Evolutionary conservation across 2,113 vertebrate species (phyloP).

Genomic region (Ardeotis arabs): DNA sequence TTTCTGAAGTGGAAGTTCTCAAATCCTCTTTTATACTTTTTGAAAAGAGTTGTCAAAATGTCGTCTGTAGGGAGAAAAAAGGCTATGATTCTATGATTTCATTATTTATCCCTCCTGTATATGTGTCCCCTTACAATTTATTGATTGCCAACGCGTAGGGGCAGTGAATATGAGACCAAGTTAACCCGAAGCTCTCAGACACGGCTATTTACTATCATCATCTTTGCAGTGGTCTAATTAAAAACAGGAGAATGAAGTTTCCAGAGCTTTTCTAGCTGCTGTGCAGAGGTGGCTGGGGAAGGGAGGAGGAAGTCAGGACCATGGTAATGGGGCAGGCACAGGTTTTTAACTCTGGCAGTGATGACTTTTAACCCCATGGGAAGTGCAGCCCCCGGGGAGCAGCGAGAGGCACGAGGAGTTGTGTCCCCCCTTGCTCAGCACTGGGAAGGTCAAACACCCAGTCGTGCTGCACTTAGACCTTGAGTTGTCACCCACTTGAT

Average conservation of each 20-base stretch:
- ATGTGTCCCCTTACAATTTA: background rate
- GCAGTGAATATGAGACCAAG: rapidly evolving
- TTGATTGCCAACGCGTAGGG: too few relatives aligned
- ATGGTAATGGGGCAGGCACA: background rate
- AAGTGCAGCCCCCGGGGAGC: too few relatives aligned
- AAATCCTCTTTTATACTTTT: background rate
- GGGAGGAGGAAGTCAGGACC: background rate
- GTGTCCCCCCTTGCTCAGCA: background rate
- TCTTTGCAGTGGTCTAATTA: background rate
- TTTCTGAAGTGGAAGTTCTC: background rate
- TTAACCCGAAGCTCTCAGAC: background rate
- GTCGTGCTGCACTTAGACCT: background rate
- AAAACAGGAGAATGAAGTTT: background rate
- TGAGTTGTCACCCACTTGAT: background rate
- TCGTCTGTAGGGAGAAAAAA: background rate
- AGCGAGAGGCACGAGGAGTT: background rate
- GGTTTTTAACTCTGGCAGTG: background rate
- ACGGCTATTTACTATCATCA: background rate
- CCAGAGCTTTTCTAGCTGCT: background rate
- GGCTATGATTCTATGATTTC: background rate
- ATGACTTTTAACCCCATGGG: background rate
- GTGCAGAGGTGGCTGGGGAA: background rate
- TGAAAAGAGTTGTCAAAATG: background rate
- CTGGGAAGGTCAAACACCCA: background rate
- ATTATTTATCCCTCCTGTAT: background rate